Evolutionary conservation across 2,888 invertebrate genomes (phyloP).

Genomic region (Gibbula magus): DNA sequence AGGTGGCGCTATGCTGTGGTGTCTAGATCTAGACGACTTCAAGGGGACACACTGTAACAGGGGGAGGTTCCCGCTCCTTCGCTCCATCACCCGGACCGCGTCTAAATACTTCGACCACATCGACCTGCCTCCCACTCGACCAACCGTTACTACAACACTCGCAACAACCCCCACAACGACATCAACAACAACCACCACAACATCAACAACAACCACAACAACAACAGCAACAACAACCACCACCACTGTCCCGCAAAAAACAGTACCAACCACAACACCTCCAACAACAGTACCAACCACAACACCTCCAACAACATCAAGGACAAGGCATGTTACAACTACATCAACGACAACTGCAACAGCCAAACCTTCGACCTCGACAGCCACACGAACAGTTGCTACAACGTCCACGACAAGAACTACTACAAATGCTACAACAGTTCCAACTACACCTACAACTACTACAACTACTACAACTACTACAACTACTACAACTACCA

Average conservation of each 20-base stretch:
- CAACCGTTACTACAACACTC: neutral
- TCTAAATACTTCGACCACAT: slow-evolving; percentile 21
- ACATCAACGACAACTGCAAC: neutral
- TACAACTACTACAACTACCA: neutral
- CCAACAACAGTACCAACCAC: neutral
- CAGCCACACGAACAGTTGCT: neutral
- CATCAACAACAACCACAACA: neutral
- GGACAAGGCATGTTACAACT: neutral
- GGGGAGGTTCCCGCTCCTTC: slow-evolving; percentile 60
- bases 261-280: neutral
- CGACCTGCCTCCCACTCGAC: neutral
- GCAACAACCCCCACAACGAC: neutral
- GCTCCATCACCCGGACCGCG: slow-evolving; percentile 46
- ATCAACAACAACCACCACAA: neutral
- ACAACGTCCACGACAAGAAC: neutral
- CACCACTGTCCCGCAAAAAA: neutral
- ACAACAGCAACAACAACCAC: neutral
- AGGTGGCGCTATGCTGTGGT: slow-evolving; percentile 68
- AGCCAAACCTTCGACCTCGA: neutral
- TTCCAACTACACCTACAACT: neutral
- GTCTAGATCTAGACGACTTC: slow-evolving; percentile 67
- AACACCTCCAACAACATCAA: neutral
- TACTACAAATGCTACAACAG: neutral
- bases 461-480: neutral
- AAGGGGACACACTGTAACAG: slow-evolving; percentile 57